Evolutionary conservation across 2,888 invertebrate genomes (phyloP).

Genomic region (Cephus runcator): DNA sequence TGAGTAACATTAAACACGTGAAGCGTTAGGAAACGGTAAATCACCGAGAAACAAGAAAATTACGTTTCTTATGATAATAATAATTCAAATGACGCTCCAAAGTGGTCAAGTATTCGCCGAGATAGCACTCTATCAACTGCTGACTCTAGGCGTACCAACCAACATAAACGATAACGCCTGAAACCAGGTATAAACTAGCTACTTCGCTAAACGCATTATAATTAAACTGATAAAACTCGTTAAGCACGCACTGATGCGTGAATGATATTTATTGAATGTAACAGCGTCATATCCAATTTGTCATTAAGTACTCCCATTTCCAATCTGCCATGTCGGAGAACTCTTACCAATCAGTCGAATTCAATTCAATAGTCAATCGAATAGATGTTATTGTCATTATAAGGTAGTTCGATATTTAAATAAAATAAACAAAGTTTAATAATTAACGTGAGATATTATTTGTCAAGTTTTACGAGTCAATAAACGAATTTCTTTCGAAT

Average conservation of each 20-base stretch:
- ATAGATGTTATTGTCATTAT: background rate
- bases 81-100: background rate
- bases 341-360: too few relatives aligned
- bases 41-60: background rate
- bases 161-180: background rate
- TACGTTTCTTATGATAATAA: background rate
- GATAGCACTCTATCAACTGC: constrained; percentile 7
- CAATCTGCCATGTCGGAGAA: background rate
- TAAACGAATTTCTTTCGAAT: background rate
- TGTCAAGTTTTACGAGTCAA: background rate
- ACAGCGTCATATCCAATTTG: background rate
- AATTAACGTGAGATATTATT: background rate
- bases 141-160: background rate
- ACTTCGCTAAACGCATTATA: background rate
- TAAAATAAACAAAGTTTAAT: background rate
- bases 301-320: background rate
- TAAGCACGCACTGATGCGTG: background rate
- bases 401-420: background rate
- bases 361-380: background rate
- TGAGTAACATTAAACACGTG: background rate
- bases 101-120: background rate
- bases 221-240: background rate
- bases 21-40: background rate
- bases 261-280: background rate
- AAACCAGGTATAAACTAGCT: background rate